Percentiles rank a stretch among this genome's conserved stretches.
Evolutionary conservation across 2,888 invertebrate genomes (phyloP).

Genomic region (Phyto melanocephala): DNA sequence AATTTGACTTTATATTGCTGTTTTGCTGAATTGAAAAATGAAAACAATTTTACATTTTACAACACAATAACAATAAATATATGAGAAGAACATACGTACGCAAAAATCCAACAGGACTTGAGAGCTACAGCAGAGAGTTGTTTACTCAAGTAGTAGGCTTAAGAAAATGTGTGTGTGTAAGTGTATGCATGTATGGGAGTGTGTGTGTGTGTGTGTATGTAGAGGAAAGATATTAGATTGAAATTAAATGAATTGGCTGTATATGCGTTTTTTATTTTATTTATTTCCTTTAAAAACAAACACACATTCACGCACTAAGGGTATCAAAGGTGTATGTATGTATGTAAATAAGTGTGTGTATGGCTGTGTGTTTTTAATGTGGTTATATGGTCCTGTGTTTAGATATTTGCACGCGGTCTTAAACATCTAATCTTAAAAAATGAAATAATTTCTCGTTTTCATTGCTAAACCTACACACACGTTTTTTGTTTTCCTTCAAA

Average conservation of each 20-base stretch:
- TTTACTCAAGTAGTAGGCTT: not conserved
- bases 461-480: conserved; percentile 1
- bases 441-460: conserved; percentile 59
- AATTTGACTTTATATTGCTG: conserved; percentile 54
- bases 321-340: conserved; percentile 16
- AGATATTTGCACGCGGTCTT: conserved; percentile 60
- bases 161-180: not conserved
- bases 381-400: conserved; percentile 43
- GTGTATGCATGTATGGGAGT: not conserved
- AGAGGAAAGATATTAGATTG: conserved; percentile 31
- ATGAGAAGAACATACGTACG: conserved; percentile 30
- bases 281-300: not conserved
- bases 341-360: conserved; percentile 3
- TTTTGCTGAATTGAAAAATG: conserved; percentile 53
- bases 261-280: conserved; percentile 13
- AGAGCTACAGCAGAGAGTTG: not conserved
- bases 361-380: conserved; percentile 12
- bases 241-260: conserved; percentile 64
- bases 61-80: conserved; percentile 25
- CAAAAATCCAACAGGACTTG: conserved; percentile 32
- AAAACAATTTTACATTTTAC: conserved; percentile 56
- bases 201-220: not conserved
- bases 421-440: conserved; percentile 63
- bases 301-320: conserved; percentile 7
- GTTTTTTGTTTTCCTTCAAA: not conserved